Conservation (phyloP, 2,888 invertebrate genomes). For the Proisotoma minuta region DNA sequence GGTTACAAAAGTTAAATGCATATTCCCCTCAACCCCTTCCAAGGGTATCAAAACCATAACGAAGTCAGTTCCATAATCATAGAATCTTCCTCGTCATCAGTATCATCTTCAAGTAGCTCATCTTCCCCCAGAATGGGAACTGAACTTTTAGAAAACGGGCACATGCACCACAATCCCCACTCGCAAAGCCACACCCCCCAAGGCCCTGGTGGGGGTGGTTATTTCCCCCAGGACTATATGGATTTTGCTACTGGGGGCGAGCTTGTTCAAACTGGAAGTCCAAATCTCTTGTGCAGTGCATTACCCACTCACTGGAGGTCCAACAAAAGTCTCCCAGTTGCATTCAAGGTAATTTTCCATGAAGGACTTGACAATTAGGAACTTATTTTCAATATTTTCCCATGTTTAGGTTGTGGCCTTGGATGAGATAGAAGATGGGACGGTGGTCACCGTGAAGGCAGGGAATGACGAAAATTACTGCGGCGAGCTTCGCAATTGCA, state of each 20-base stretch:
- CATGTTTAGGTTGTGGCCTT: slow-evolving; percentile 72
- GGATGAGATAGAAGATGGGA: slow-evolving; percentile 87
- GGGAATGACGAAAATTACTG: slow-evolving; percentile 97
- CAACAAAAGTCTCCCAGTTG: slow-evolving; percentile 93
- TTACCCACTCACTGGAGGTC: slow-evolving; percentile 94
- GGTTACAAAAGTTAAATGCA: too few species aligned
- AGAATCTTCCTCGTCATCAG: too few species aligned
- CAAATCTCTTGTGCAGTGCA: slow-evolving; percentile 89
- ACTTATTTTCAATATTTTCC: background rate
- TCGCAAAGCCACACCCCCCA: slow-evolving; percentile 31
- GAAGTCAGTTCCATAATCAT: too few species aligned
- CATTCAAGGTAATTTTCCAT: slow-evolving; percentile 59
- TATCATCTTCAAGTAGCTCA: too few species aligned
- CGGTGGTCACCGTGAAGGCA: slow-evolving; percentile 84
- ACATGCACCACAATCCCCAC: slow-evolving; percentile 29
- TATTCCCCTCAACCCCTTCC: too few species aligned
- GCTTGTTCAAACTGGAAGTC: slow-evolving; percentile 84
- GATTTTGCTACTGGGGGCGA: slow-evolving; percentile 58
- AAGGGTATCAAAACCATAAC: too few species aligned
- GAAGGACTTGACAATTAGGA: background rate
- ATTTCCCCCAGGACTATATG: slow-evolving; percentile 43
- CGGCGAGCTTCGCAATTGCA: slow-evolving; percentile 85
- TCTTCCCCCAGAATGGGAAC: slow-evolving; percentile 36
- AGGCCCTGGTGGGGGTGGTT: slow-evolving; percentile 26
- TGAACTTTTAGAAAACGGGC: slow-evolving; percentile 41